Evolutionary conservation across 2,113 vertebrate genomes (phyloP), one percentile per base, ranked within the genome.

Genomic region (Philantomba maxwellii): DNA sequence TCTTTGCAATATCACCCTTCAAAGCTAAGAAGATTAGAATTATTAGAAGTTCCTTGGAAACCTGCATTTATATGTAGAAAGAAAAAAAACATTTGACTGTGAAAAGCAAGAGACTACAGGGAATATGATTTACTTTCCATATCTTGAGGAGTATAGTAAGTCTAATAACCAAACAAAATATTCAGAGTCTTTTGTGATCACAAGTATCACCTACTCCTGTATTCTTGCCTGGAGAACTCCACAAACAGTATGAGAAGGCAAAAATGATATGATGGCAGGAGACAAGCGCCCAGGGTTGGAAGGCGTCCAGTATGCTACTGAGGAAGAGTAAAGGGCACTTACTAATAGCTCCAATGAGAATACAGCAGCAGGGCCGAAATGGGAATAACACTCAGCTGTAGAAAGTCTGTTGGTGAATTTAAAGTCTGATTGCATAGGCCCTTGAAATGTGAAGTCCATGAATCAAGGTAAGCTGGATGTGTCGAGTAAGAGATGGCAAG

Each of bases 61-160:
- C 43, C 11, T 92, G 26, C 47, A 96, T 91, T 92, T 86, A 66
- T 78, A 96, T 83, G 82, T 26, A 70, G 49, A 6, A 53, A 94
- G 62, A 78, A 55, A 94, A 94, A n/a, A 57, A 16, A 1, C 86
- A 94, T 16, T 81, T 19, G 57, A n/a, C 7, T 83, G 78, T 16
- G 66, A 2, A 33, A 19, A 92, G 2, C 90, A 30, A 57, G 57
- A 51, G 36, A 89, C 57, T 92, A 57, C 10, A 87, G 64, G 45
- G 85, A 96, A 53, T 21, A 81, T 14, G 23, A 25, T 91, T 92
- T 70, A 93, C 66, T 89, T 87, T 88, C 89, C 62, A 89, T 51
- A 45, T 64, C 95, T 21, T 30, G 62, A 97, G 58, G 70, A 95
- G 81, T 96, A 66, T 21, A 58, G 6, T 96, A 98, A 95, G 43